Evolutionary conservation across 2,797 vertebrate species (phyloP), one percentile per base, ranked within the genome.

Genomic region (Chrysocyon brachyurus): DNA sequence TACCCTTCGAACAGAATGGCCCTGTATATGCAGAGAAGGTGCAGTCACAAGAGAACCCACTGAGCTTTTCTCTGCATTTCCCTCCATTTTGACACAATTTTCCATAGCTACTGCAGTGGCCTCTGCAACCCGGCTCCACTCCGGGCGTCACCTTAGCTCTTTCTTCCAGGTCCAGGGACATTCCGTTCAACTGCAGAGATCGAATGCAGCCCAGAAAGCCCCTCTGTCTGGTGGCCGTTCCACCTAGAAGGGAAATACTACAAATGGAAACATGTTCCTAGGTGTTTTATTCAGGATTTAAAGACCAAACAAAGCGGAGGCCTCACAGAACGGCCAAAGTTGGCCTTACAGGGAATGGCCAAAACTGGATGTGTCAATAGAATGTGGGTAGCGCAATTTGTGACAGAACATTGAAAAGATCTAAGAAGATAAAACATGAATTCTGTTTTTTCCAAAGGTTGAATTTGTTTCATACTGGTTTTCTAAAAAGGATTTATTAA

Each of bases 171-270:
- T 99, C 99, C 98, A 99, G 98, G 3, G 99, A 98, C 94, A 98
- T 87, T 6, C 99, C 99, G 54, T 99, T 99, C 97, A 99, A 98
- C 87, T 99, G 99, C 94, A 99, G 98, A 0, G 99, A 99, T 59
- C 99, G 99, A 78, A 99, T 99, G 10, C 99, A 99, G 5, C 99
- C 99, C 82, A 99, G 98, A 92, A 99, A 99, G 61, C 99, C 99
- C 97, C 99, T 99, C 97, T 99, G 99, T n/a, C 99, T 98, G 54
- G 99, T 99, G 33, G 99, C 99, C 0, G 99, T 99, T 46, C 99
- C 99, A 95, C 99, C 99, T 99, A 94, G 79, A 97, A 98, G 54
- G 28, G 78, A 97, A 98, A 98, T 36, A 97, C 31, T 89, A 57
- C 72, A 94, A 94, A 81, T 49, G 95, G 24, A 84, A 87, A 91